Evolutionary conservation across 1,140 invertebrate genomes (phyloP), one percentile per base, ranked within the genome.

Genomic region (Piezodorus guildinii): DNA sequence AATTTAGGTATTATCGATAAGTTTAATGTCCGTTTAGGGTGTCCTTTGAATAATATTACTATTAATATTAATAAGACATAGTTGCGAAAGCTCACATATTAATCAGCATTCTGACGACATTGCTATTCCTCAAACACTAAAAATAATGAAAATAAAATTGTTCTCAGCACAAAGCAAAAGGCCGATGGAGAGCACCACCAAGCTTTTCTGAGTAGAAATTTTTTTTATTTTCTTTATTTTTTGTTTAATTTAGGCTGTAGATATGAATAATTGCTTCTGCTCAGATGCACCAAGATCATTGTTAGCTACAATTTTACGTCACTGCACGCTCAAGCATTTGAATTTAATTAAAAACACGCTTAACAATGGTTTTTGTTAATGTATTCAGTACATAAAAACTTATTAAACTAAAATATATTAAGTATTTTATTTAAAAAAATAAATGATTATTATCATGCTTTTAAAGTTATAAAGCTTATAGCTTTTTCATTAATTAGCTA

Each of bases 181-280:
- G 52, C 52, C 52, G 52, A 56, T 27, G 12, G 52, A 56, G 52
- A 56, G 52, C 52, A 56, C 52, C 52, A 56, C 52, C 23, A 56
- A 56, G 52, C 52, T 56, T n/a, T n/a, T 56, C 34, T 56, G 52
- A 21, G 23, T 56, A 56, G 52, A 9, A 39, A 39, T 39, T 39
- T 39, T 39, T 10, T 39, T 39, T 39, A 39, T 39, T 39, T 39
- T n/a, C 3, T 30, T 21, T 27, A 49, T 10, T 23, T 56, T 56
- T 56, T 25, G 21, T 39, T 10, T 6, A 4, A 56, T 23, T 56
- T 56, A 56, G 19, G 52, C 15, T 56, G 52, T 56, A 56, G 52
- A 56, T 25, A 25, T 39, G 10, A 56, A 23, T 56, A 23, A 56
- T 25, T 56, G 52, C 52, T 56, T 56, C 9, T 23, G 52, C 52